A percentile compares a stretch with the other conserved stretches of the same genome.
These are phyloP conservation scores for Alcedo atthis DNA, from an alignment of 2,797 vertebrate genomes.

Conservation along the genomic window DNA sequence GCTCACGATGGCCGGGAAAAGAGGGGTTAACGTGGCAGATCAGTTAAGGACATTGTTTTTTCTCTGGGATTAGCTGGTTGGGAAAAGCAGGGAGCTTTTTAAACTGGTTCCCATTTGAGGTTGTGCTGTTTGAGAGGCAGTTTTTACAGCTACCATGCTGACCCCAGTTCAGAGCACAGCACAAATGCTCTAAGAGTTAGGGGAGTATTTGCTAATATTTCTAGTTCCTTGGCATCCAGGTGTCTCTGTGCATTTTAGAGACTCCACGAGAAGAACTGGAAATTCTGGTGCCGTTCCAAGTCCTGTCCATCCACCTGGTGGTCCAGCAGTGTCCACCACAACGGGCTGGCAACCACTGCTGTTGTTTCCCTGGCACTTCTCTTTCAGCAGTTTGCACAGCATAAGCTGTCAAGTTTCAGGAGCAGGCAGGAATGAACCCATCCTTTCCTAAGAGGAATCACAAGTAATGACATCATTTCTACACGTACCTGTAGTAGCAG, in stretches of 20 bases:
- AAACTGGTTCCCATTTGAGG: neutral
- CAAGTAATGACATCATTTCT: neutral
- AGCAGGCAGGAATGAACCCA: neutral
- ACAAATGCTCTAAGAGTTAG: rapidly evolving
- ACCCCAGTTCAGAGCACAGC: neutral
- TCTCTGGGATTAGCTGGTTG: neutral
- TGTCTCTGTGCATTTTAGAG: slow-evolving; percentile 1
- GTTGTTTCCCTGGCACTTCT: neutral
- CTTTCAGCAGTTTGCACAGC: neutral
- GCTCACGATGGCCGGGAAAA: neutral
- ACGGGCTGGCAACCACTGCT: neutral
- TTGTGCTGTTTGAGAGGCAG: neutral
- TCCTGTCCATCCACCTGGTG: neutral
- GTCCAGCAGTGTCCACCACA: neutral
- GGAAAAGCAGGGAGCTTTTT: neutral
- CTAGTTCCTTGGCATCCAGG: neutral
- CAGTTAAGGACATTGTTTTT: neutral
- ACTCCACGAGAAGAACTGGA: neutral
- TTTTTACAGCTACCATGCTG: neutral
- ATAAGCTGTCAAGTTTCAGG: neutral
- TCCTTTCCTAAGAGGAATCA: neutral
- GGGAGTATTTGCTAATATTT: neutral
- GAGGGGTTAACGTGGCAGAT: neutral
- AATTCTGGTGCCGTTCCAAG: neutral
- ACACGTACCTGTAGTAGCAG: neutral